phyloP scores from a whole-genome alignment of 2,113 vertebrate genomes.

The Macquaria australasica region DNA sequence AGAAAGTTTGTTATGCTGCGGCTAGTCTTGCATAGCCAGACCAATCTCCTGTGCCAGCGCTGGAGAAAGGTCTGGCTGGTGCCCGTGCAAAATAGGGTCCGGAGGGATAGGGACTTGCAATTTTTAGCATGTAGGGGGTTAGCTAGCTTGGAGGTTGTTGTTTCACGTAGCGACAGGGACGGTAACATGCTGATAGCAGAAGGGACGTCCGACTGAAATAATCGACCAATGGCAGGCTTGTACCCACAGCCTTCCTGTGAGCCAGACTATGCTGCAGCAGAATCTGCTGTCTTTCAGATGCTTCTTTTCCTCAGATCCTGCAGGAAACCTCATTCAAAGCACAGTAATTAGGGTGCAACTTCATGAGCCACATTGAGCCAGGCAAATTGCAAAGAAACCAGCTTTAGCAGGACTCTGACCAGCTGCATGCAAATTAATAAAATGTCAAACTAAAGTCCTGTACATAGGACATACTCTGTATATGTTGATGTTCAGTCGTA shows the following conservation, averaged over 20 bases:
- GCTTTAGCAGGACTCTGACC: background rate
- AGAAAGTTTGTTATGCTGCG: conserved; percentile 16
- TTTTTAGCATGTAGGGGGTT: no score
- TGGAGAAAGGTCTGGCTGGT: no score
- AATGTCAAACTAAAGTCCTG: background rate
- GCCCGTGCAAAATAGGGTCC: no score
- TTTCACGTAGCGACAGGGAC: no score
- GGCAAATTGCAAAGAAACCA: background rate
- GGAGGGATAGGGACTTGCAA: no score
- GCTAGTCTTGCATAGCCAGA: background rate
- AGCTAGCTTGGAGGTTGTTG: no score
- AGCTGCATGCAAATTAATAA: background rate
- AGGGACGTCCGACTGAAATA: no score
- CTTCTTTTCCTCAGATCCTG: background rate
- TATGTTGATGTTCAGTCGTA: background rate
- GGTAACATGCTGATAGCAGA: no score
- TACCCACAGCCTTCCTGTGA: no score
- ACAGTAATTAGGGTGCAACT: background rate
- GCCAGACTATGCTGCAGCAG: background rate
- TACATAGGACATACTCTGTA: background rate
- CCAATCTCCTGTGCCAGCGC: no score
- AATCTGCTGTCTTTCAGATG: background rate
- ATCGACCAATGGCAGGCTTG: no score
- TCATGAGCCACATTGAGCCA: background rate
- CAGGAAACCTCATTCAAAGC: background rate